phyloP scores from a whole-genome alignment of 2,888 invertebrate genomes.

The Ornithoptera alexandrae region DNA sequence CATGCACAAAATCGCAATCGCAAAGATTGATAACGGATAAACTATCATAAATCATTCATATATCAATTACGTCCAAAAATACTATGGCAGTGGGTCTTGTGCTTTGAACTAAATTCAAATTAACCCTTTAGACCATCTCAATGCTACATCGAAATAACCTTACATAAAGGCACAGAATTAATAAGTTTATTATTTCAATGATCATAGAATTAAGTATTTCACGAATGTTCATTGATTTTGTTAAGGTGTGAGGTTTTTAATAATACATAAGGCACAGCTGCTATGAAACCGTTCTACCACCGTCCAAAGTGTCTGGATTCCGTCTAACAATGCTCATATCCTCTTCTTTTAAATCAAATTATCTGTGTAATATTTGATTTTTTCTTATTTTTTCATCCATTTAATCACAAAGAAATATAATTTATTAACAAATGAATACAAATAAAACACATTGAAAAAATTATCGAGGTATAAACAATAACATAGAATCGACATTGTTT shows the following conservation, averaged over 20 bases:
- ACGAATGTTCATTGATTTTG: conserved; percentile 10
- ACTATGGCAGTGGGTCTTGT: too few species aligned
- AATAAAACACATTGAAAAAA: too few species aligned
- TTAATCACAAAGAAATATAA: too few species aligned
- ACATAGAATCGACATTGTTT: conserved; percentile 17
- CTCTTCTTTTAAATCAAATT: conserved; percentile 23
- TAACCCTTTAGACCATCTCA: background rate
- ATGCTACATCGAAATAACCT: background rate
- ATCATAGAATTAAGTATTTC: conserved; percentile 10
- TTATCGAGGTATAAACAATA: too few species aligned
- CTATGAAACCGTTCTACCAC: conserved; percentile 30
- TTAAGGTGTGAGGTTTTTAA: background rate
- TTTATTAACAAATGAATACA: too few species aligned
- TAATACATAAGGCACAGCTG: conserved; percentile 30
- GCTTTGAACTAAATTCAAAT: too few species aligned
- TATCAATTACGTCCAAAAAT: too few species aligned
- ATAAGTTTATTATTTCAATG: background rate
- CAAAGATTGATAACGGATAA: too few species aligned
- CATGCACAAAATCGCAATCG: too few species aligned
- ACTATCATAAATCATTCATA: too few species aligned
- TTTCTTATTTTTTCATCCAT: too few species aligned
- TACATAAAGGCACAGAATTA: background rate
- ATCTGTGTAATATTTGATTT: too few species aligned
- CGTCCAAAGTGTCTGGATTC: conserved; percentile 48
- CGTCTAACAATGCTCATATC: conserved; percentile 53